Base-by-base conservation (phyloP, 2,797 vertebrate species). In the Poecilia picta region DNA sequence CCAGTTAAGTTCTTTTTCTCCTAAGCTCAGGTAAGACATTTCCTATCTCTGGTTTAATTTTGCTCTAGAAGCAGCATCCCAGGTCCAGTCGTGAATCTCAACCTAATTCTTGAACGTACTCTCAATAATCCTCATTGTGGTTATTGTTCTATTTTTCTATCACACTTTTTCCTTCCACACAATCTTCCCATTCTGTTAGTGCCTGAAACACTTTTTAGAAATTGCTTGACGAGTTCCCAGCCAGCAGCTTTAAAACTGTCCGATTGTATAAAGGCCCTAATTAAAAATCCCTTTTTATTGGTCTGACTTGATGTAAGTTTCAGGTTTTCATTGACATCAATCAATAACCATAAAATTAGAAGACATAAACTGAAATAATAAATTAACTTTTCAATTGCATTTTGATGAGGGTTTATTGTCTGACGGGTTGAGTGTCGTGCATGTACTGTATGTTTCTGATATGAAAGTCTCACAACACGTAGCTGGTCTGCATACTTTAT, bases 401-500 rank as follows among this genome's bases (percentile, higher is more conserved):
- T 71, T 25, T 71, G 41, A 45, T 39, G 36, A 39, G 4, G 49
- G 78, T 66, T 88, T 28, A 23, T 51, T 79, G 77, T 80, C 78
- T 83, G 86, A 86, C 72, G 85, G 81, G 88, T 83, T 88, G 75
- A 80, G 85, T 74, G 82, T 91, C 86, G 90, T 91, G 91, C 89
- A 89, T 86, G 91, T 91, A 83, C 93, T 86, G 91, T 91, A 83
- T 93, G 87, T 85, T 83, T 91, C 83, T 88, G 88, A 93, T 84
- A 88, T 84, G 87, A 89, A 87, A 92, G 82, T 90, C 92, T 91
- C 88, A 92, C 86, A 84, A 92, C 87, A 92, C 91, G 85, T 47
- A 78, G 88, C 78, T 70, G 91, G 87, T 90, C 89, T 91, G 89
- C 90, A 92, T 90, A 93, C 86, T 88, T 90, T 85, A 93, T 96